phyloP scores from a whole-genome alignment of 2,113 vertebrate genomes.

The Percina caprodes region DNA sequence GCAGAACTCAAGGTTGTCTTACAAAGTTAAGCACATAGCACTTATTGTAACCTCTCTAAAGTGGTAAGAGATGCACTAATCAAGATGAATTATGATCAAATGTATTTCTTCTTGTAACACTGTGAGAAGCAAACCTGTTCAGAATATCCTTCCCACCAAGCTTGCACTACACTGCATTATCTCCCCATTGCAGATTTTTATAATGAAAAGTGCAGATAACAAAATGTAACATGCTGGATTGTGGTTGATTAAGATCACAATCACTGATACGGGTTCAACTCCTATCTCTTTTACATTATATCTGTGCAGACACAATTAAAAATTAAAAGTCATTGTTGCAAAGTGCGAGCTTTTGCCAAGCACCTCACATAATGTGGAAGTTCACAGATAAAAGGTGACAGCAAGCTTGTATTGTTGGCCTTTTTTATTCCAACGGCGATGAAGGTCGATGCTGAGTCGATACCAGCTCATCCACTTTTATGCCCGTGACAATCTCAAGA shows the following conservation, averaged over 20 bases:
- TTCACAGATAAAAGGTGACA: slow-evolving; percentile 12
- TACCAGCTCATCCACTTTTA: slow-evolving; percentile 50
- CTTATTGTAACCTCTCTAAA: slow-evolving; percentile 26
- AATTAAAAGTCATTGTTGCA: neutral
- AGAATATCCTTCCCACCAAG: neutral
- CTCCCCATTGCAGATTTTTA: slow-evolving; percentile 21
- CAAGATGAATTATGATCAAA: slow-evolving; percentile 37
- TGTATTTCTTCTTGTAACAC: neutral
- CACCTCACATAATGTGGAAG: neutral
- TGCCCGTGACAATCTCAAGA: slow-evolving; percentile 68
- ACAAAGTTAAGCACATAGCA: slow-evolving; percentile 42
- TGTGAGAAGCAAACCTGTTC: neutral
- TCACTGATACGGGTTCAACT: slow-evolving; percentile 3
- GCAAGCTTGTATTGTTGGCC: neutral
- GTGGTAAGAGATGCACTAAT: slow-evolving; percentile 37
- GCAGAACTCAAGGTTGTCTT: neutral
- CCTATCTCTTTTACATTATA: neutral
- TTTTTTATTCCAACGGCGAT: slow-evolving; percentile 37
- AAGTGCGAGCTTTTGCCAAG: neutral
- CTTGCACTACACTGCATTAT: slow-evolving; percentile 1
- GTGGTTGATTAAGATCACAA: slow-evolving; percentile 39
- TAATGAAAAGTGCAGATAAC: slow-evolving; percentile 17
- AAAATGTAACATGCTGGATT: slow-evolving; percentile 22
- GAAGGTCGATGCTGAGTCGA: slow-evolving; percentile 30
- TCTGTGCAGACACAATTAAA: neutral